Evolutionary conservation across 2,888 invertebrate genomes (phyloP), one percentile per base, ranked within the genome.

Genomic region (Cremastinae sp.): DNA sequence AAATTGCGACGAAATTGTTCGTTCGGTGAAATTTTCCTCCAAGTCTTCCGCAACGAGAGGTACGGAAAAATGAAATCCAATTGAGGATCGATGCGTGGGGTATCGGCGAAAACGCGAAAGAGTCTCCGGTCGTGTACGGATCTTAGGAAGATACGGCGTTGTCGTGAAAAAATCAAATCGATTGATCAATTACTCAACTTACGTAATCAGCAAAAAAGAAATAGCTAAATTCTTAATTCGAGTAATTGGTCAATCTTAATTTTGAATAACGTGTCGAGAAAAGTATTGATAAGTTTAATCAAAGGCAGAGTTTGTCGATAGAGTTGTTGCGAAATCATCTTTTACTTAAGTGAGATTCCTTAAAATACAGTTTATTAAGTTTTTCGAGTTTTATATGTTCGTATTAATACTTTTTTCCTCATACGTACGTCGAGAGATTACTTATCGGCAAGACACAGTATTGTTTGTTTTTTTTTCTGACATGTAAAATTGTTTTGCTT

Each of bases 271-370:
- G 56, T 43, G 14, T 22, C 10, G 8, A 51, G 16, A 41, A 28
- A 41, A 51, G 20, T 28, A 56, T 45, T 49, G 14, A 66, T 20
- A 34, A 38, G 12, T 12, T 34, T n/a, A 3, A 1, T 7, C 12
- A 18, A 43, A 18, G 65, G 18, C 43, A 16, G 58, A 49, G 47
- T 68, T 68, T 49, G 20, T 20, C 38, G 47, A 58, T 22, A n/a
- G 22, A 75, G 36, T 74, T 65, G 56, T 69, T 54, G 68, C 18
- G 58, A 72, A 72, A 70, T 36, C 54, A 64, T 47, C 69, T 78
- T 78, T 72, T 78, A 79, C 58, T 78, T 72, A 72, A 79, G 76
- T 82, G 81, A 84, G 83, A 83, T 83, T 83, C 81, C 78, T 78
- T 73, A 20, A 71, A 80, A 83, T n/a, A 79, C 80, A 79, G 78